Percentiles rank a stretch among this genome's conserved stretches.
Conservation (phyloP, 2,797 vertebrate genomes). For the Thripadectes ignobilis region DNA sequence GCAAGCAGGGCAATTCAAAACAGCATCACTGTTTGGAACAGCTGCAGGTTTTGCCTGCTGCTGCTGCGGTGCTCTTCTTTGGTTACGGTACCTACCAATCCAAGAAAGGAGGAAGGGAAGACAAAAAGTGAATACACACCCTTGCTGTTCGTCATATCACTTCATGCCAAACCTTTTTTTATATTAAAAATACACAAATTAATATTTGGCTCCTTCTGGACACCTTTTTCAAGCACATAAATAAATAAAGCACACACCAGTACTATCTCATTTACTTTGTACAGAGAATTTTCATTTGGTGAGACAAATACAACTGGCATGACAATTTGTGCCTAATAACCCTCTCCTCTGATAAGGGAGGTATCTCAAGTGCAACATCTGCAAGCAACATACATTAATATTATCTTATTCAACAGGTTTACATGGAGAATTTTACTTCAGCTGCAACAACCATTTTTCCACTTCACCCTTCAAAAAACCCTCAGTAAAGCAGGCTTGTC, state of each 20-base stretch:
- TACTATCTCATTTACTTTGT: not conserved
- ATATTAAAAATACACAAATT: not conserved
- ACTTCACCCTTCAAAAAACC: not conserved
- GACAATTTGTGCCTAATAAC: not conserved
- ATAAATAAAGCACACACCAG: not conserved
- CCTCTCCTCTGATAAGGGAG: not conserved
- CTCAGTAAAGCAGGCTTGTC: not conserved
- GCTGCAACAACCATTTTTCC: not conserved
- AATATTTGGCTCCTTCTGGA: not conserved
- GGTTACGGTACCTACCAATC: conserved; percentile 74
- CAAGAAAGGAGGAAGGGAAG: not conserved
- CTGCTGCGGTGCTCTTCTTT: conserved; percentile 30
- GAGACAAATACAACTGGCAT: not conserved
- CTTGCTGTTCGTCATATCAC: not conserved
- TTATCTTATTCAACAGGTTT: not conserved
- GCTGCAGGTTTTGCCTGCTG: conserved; percentile 33
- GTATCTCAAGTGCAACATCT: not conserved
- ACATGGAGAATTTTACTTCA: not conserved
- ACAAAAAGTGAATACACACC: not conserved
- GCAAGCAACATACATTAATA: not conserved
- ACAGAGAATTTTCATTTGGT: not conserved
- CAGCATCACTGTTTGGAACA: conserved; percentile 88
- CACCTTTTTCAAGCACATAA: not conserved
- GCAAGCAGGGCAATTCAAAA: conserved; percentile 95
- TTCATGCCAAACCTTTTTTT: not conserved